Base-by-base conservation (phyloP, 2,113 vertebrate species). In the Podiceps cristatus region DNA sequence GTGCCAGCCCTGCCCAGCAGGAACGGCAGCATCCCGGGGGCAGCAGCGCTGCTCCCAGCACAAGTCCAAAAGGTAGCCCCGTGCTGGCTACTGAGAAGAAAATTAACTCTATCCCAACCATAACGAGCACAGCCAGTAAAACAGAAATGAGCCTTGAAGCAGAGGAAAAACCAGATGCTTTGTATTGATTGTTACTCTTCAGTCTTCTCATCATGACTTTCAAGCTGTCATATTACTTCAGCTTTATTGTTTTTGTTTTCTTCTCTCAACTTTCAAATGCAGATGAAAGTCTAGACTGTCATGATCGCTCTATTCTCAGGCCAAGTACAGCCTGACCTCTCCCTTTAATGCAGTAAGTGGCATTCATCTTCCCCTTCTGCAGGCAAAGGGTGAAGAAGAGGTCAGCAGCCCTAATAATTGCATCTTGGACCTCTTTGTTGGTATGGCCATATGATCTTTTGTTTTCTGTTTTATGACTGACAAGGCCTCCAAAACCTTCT, bases 381-480 rank as follows among this genome's bases (percentile, higher is more conserved):
- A 88, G 77, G 50, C 56, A 85, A 76, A 91, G 62, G 91, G 93
- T 95, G 77, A 95, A 76, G 60, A 95, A 87, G 49, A 87, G 88
- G 76, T 95, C 93, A 95, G 69, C 37, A 93, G 59, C 50, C 77
- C 77, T 81, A 90, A 93, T 82, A 75, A 84, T 73, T 73, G 31
- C 13, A 37, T 86, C 69, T 86, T 90, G 89, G 89, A 85, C 74
- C 25, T 85, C 77, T 94, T 91, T 82, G 85, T 93, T 91, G 45
- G 58, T 67, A 68, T 25, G 77, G 71, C 82, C 68, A 55, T 66
- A 93, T 73, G 50, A 90, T 59, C 59, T 92, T 95, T 96, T 95
- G 81, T 93, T 93, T 87, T 89, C 88, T 58, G 20, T 50, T 94
- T 83, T 97, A 93, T 96, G 86, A 93, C 59, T 88, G 92, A 94